Evolutionary conservation across 2,888 invertebrate genomes (phyloP).

Genomic region (Phragmatobia fuliginosa): DNA sequence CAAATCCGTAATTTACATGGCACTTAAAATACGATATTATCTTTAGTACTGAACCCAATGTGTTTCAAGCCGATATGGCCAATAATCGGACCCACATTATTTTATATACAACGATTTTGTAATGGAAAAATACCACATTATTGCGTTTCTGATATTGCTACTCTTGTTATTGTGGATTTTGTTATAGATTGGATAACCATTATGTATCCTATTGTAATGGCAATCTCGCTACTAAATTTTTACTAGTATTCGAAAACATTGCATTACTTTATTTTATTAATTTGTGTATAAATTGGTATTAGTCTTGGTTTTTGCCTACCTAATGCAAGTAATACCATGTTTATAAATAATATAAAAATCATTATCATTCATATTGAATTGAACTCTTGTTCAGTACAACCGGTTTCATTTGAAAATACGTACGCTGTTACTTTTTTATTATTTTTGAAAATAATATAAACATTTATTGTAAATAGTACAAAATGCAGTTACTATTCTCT

Average conservation of each 20-base stretch:
- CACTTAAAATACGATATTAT: constrained; percentile 63
- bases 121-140: constrained; percentile 56
- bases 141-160: constrained; percentile 39
- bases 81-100: constrained; percentile 62
- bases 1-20: constrained; percentile 68
- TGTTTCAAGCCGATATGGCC: constrained; percentile 56
- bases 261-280: not conserved
- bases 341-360: too few relatives aligned
- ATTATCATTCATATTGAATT: too few relatives aligned
- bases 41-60: constrained; percentile 57
- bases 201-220: constrained; percentile 20
- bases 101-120: constrained; percentile 55
- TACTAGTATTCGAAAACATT: not conserved
- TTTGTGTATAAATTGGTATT: not conserved
- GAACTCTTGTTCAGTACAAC: too few relatives aligned
- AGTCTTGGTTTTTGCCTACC: not conserved
- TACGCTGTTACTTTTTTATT: not conserved
- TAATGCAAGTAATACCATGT: too few relatives aligned
- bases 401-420: too few relatives aligned
- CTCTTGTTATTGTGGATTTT: constrained; percentile 34
- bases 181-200: constrained; percentile 31
- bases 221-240: constrained; percentile 11
- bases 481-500: not conserved
- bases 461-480: not conserved
- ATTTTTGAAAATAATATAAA: too few relatives aligned